These are phyloP conservation scores for Plutomurus gul DNA, from an alignment of 1,140 invertebrate genomes.

Conservation along the genomic window DNA sequence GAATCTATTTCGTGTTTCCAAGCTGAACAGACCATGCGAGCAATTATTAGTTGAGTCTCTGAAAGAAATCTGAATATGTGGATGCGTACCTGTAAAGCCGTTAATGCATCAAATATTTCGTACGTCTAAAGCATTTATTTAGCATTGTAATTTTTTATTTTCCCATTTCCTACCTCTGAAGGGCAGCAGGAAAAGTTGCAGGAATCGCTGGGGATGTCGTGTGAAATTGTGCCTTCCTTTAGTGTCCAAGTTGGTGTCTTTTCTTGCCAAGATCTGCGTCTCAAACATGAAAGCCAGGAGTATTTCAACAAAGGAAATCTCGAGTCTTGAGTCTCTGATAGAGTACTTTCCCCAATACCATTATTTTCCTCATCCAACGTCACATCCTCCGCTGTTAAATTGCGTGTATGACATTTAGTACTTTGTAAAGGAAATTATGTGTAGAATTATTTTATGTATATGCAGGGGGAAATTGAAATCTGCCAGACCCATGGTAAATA, in stretches of 20 bases:
- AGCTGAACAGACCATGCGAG: background rate
- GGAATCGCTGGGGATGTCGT: background rate
- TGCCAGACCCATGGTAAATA: background rate
- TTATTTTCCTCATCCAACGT: too few relatives aligned
- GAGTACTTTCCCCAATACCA: too few relatives aligned
- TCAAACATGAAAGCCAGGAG: background rate
- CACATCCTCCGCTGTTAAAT: too few relatives aligned
- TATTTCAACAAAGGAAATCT: too few relatives aligned
- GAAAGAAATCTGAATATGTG: background rate
- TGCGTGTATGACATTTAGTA: too few relatives aligned
- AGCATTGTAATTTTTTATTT: background rate
- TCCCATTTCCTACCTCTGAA: background rate
- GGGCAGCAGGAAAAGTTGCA: constrained; percentile 25
- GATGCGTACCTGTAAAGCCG: background rate
- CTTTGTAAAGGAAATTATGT: too few relatives aligned
- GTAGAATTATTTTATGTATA: too few relatives aligned
- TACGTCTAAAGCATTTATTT: background rate
- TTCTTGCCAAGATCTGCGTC: background rate
- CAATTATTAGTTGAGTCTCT: background rate
- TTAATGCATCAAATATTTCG: background rate
- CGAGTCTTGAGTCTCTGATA: too few relatives aligned
- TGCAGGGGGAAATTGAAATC: background rate
- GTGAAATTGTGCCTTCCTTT: too few relatives aligned
- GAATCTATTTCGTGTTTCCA: background rate
- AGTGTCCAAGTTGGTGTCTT: too few relatives aligned